Percentiles rank a stretch among this genome's conserved stretches.
Conservation (phyloP, 2,113 vertebrate species). For the Grus americana region DNA sequence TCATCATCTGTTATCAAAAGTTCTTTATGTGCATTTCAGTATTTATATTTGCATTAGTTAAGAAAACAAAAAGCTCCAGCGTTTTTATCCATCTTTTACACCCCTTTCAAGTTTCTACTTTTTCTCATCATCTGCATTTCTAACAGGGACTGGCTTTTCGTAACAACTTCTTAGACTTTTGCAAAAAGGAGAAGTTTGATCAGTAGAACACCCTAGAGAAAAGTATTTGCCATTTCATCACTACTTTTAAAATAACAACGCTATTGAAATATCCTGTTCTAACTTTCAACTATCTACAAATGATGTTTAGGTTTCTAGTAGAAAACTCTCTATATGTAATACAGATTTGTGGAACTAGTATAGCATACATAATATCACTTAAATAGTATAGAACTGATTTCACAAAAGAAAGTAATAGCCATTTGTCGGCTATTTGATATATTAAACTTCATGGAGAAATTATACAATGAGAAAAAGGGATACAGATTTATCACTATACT, state of each 20-base stretch:
- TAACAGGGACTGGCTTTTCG: not conserved
- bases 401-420: not conserved
- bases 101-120: not conserved
- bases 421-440: not conserved
- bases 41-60: slow-evolving; percentile 5
- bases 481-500: not conserved
- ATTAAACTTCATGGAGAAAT: not conserved
- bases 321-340: not conserved
- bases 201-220: not conserved
- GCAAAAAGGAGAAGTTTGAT: not conserved
- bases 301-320: not conserved
- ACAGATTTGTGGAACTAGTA: not conserved
- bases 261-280: not conserved
- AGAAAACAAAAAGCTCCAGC: not conserved
- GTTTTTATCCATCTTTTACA: not conserved
- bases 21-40: not conserved
- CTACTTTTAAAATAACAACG: not conserved
- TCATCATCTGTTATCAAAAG: not conserved
- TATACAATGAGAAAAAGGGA: not conserved
- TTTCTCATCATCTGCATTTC: not conserved
- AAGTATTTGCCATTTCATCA: not conserved
- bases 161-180: not conserved
- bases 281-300: not conserved
- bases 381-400: not conserved
- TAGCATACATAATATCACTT: not conserved